Conservation (phyloP, 2,113 vertebrate genomes). For the Myxocyprinus asiaticus region DNA sequence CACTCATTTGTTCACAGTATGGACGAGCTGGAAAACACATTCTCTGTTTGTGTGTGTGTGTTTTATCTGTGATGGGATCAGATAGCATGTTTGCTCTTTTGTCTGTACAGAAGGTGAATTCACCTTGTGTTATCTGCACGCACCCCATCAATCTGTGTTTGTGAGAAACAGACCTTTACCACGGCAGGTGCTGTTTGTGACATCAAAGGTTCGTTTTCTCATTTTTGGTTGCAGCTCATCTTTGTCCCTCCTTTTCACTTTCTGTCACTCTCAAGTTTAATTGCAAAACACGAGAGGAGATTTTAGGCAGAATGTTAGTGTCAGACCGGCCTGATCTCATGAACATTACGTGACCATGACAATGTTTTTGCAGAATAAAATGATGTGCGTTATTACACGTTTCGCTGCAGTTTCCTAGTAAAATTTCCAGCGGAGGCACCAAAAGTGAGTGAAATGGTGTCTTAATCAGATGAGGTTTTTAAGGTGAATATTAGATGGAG, state of each 20-base stretch:
- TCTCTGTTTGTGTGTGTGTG: background rate
- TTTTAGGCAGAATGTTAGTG: background rate
- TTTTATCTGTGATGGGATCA: constrained; percentile 22
- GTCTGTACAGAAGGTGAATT: constrained; percentile 16
- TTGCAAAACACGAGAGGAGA: background rate
- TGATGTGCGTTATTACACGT: too few species aligned
- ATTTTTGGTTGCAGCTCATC: background rate
- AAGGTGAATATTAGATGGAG: too few species aligned
- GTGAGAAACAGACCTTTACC: background rate
- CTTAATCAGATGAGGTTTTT: too few species aligned
- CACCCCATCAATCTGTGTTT: constrained; percentile 24
- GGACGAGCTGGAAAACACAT: background rate
- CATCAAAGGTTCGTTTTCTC: background rate
- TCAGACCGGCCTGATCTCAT: too few species aligned
- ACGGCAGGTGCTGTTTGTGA: background rate
- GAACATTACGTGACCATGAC: too few species aligned
- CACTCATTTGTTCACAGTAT: background rate
- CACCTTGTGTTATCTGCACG: constrained; percentile 22
- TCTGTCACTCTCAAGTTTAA: background rate
- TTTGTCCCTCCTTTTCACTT: background rate
- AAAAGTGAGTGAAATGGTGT: too few species aligned
- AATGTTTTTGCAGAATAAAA: too few species aligned
- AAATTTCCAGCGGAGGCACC: too few species aligned
- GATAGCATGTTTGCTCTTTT: background rate
- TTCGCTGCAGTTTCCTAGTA: too few species aligned